These are phyloP conservation scores for Euproctis similis DNA, from an alignment of 2,888 invertebrate genomes.

Conservation along the genomic window DNA sequence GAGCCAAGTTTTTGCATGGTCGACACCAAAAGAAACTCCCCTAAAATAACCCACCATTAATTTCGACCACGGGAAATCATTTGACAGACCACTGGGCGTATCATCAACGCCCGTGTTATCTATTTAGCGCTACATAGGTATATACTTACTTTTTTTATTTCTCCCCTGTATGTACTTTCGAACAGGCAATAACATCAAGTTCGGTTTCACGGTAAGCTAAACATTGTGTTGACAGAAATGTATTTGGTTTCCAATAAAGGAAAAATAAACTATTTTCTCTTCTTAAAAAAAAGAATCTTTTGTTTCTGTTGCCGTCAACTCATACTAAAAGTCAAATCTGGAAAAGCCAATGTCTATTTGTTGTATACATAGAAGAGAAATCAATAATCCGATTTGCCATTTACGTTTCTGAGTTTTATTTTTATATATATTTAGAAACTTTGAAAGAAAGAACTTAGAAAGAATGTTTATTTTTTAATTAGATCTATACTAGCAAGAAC, in stretches of 20 bases:
- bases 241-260: neutral
- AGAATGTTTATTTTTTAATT: too few relatives aligned
- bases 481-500: too few relatives aligned
- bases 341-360: too few relatives aligned
- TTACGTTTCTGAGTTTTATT: too few relatives aligned
- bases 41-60: constrained; percentile 26
- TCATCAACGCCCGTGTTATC: too few relatives aligned
- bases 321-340: too few relatives aligned
- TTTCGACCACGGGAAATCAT: constrained; percentile 33
- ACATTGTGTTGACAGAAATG: constrained; percentile 1
- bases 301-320: constrained; percentile 3
- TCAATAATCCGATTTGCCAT: too few relatives aligned
- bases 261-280: constrained; percentile 1
- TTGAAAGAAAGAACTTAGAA: too few relatives aligned
- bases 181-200: constrained; percentile 2
- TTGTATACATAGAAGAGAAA: too few relatives aligned
- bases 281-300: constrained; percentile 3
- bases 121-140: too few relatives aligned
- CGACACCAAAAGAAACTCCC: constrained; percentile 22
- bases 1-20: constrained; percentile 32
- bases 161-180: too few relatives aligned
- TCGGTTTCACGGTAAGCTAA: constrained; percentile 1
- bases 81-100: constrained; percentile 34
- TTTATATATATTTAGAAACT: too few relatives aligned
- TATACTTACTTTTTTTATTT: constrained; percentile 7